A percentile compares a stretch with the other conserved stretches of the same genome.
Evolutionary conservation across 1,140 invertebrate genomes (phyloP).

Genomic region (Plutomurus gul): DNA sequence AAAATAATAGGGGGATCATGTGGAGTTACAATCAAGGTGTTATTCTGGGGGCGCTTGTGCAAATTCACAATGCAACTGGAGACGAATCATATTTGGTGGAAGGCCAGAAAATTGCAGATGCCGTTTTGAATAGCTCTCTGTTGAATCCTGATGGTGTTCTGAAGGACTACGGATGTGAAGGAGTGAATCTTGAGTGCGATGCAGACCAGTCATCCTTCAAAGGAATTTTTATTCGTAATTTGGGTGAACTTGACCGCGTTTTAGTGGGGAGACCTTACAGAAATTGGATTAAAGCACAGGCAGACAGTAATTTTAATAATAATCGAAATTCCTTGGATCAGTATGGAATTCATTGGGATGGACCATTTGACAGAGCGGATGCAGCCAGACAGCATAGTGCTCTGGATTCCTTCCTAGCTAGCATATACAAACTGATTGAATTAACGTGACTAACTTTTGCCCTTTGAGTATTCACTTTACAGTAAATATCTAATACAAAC

Average conservation of each 20-base stretch:
- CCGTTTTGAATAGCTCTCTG: conserved; percentile 16
- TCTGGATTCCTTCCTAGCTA: conserved; percentile 34
- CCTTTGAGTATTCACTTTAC: too few relatives aligned
- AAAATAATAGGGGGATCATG: conserved; percentile 35
- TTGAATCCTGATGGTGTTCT: conserved; percentile 36
- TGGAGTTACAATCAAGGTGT: conserved; percentile 49
- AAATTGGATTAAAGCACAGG: conserved; percentile 27
- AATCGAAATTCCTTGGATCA: conserved; percentile 39
- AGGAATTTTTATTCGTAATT: conserved; percentile 40
- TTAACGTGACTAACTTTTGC: too few relatives aligned
- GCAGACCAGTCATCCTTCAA: conserved; percentile 35
- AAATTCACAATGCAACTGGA: conserved; percentile 31
- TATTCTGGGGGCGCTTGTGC: conserved; percentile 39
- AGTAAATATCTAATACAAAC: too few relatives aligned
- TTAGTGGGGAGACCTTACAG: conserved; percentile 25
- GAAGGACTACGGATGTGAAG: neutral
- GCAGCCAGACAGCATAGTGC: conserved; percentile 43
- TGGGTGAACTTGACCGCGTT: conserved; percentile 29
- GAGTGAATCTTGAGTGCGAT: neutral
- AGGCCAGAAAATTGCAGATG: conserved; percentile 40
- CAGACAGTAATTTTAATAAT: conserved; percentile 1
- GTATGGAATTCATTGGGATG: conserved; percentile 37
- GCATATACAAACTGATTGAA: neutral
- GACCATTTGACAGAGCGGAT: conserved; percentile 40
- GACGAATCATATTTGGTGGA: conserved; percentile 8